Conservation (phyloP, 2,888 invertebrate species). For the Dione juno region DNA sequence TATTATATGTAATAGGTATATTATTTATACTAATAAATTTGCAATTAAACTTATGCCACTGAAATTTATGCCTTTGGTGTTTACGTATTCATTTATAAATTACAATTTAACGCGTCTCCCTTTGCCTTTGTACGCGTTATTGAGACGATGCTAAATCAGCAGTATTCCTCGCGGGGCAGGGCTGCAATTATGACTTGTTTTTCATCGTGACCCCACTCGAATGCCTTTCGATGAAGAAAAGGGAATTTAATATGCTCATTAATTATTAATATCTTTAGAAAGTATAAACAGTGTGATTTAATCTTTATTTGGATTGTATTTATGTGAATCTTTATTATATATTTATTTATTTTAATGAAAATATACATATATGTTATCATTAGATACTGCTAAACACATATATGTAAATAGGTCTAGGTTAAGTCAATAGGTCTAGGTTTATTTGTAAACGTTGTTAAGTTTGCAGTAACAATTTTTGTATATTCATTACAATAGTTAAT, state of each 20-base stretch:
- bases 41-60: neutral
- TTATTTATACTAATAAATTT: too few species aligned
- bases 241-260: constrained; percentile 83
- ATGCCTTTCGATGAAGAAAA: constrained; percentile 71
- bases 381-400: too few species aligned
- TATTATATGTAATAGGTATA: too few species aligned
- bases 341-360: too few species aligned
- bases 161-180: constrained; percentile 53
- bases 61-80: constrained; percentile 24
- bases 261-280: constrained; percentile 82
- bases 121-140: constrained; percentile 44
- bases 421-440: too few species aligned
- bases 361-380: too few species aligned
- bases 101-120: constrained; percentile 38
- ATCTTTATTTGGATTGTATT: neutral
- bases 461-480: too few species aligned
- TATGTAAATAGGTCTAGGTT: too few species aligned
- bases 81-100: constrained; percentile 38
- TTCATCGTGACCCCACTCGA: constrained; percentile 69
- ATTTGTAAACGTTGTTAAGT: too few species aligned
- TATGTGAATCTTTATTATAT: neutral
- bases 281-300: constrained; percentile 55
- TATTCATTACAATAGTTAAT: too few species aligned
- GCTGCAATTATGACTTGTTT: constrained; percentile 77
- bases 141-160: constrained; percentile 37